A percentile compares a stretch with the other conserved stretches of the same genome.
Conservation (phyloP, 2,113 vertebrate genomes). For the Cariama cristata region DNA sequence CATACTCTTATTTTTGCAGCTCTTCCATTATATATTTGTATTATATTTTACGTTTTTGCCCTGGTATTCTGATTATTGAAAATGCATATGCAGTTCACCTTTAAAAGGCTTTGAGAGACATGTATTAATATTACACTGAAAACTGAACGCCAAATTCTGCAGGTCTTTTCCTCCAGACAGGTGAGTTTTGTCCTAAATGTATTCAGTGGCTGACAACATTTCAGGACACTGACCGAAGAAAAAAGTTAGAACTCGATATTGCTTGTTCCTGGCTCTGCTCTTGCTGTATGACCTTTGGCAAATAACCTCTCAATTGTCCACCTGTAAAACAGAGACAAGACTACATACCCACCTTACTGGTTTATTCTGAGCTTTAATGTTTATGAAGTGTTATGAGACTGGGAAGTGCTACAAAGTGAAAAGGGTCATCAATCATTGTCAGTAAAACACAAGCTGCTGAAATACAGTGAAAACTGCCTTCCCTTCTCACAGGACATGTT, state of each 20-base stretch:
- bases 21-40: not conserved
- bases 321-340: constrained; percentile 16
- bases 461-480: constrained; percentile 2
- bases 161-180: not conserved
- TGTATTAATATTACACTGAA: not conserved
- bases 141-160: not conserved
- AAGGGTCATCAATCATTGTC: constrained; percentile 26
- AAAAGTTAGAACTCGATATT: not conserved
- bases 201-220: not conserved
- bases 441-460: constrained; percentile 50
- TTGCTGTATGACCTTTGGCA: constrained; percentile 26
- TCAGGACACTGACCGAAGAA: not conserved
- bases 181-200: not conserved
- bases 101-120: not conserved
- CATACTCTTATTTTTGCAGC: not conserved
- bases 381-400: constrained; percentile 18
- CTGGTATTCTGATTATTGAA: not conserved
- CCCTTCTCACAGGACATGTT: constrained; percentile 12
- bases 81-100: not conserved
- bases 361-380: constrained; percentile 25
- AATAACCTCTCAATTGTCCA: constrained; percentile 40
- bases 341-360: not conserved
- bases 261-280: not conserved
- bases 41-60: not conserved
- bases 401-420: constrained; percentile 49